Base-by-base conservation (phyloP, 2,888 invertebrate species). In the Drosophila stalkeri region DNA sequence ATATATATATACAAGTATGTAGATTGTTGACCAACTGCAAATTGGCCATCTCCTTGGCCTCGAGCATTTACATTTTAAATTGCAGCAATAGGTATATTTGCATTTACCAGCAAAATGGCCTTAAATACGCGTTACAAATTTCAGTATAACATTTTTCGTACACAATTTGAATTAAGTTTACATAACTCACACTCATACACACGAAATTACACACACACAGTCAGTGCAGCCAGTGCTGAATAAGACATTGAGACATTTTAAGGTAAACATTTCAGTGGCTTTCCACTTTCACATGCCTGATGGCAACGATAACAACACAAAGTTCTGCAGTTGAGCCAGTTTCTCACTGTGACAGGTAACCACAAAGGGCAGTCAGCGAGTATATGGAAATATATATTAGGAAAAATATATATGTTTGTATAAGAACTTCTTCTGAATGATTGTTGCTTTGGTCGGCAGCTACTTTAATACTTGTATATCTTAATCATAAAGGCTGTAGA, bases 21-120 rank as follows among this genome's bases (percentile, higher is more conserved):
- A 39, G 46, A 47, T 47, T 23, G 39, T 49, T 62, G 77, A 63
- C 74, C 77, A 70, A 56, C 63, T 62, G 61, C 47, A 56, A 56
- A 66, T 67, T 72, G 72, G 64, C 74, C 88, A 83, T 67, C 88
- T 79, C 54, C 72, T 83, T 89, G 72, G 84, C 86, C 89, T 75
- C 70, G 63, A 71, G 73, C 77, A 89, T 89, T 89, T 91, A 77
- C 88, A 89, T 89, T 83, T 89, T 91, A 89, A 89, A 89, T 91
- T 89, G 90, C 89, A 77, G 74, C 72, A 73, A 75, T 75, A 85
- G 73, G 67, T 72, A 67, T 76, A 88, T 88, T 84, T 84, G 89
- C 84, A 86, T 77, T 80, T 80, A 72, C 68, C 75, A 60, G 72
- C 61, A 61, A 80, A 80, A 75, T 83, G 80, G 72, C 75, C 81